A percentile compares a stretch with the other conserved stretches of the same genome.
Conservation (phyloP, 2,113 vertebrate species). For the Carassius carassius region DNA sequence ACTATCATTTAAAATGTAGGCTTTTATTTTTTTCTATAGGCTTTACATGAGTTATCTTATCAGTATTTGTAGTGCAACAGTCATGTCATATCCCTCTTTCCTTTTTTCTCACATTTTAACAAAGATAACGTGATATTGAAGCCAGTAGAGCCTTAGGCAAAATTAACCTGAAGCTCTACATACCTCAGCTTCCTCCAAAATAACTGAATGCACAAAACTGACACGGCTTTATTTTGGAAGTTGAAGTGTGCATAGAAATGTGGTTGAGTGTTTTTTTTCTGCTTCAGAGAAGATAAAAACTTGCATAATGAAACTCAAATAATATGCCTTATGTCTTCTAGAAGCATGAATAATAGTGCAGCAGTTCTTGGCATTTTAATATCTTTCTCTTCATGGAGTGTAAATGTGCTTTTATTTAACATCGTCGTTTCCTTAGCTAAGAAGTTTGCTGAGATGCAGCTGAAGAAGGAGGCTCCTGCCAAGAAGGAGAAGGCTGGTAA, state of each 20-base stretch:
- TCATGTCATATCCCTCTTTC: no score
- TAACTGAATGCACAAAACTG: not conserved
- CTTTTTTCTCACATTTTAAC: not conserved
- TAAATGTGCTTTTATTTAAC: not conserved
- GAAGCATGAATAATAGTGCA: not conserved
- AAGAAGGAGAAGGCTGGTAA: slow-evolving; percentile 84
- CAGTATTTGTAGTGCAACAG: not conserved
- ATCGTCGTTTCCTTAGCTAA: slow-evolving; percentile 74
- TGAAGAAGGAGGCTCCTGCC: slow-evolving; percentile 83
- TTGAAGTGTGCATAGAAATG: not conserved
- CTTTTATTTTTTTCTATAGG: not conserved
- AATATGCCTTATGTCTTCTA: not conserved
- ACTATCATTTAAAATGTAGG: no score
- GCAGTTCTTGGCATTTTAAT: not conserved
- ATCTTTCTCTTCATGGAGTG: not conserved
- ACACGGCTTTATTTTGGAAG: not conserved
- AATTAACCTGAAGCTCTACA: not conserved
- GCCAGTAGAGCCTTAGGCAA: not conserved
- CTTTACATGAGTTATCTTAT: not conserved
- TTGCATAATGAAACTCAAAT: not conserved
- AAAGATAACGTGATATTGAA: not conserved
- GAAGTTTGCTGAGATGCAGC: slow-evolving; percentile 89
- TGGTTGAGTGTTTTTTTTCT: not conserved
- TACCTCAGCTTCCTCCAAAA: not conserved
- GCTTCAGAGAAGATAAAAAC: not conserved